phyloP scores from a whole-genome alignment of 2,113 vertebrate species.

The Indicator indicator region DNA sequence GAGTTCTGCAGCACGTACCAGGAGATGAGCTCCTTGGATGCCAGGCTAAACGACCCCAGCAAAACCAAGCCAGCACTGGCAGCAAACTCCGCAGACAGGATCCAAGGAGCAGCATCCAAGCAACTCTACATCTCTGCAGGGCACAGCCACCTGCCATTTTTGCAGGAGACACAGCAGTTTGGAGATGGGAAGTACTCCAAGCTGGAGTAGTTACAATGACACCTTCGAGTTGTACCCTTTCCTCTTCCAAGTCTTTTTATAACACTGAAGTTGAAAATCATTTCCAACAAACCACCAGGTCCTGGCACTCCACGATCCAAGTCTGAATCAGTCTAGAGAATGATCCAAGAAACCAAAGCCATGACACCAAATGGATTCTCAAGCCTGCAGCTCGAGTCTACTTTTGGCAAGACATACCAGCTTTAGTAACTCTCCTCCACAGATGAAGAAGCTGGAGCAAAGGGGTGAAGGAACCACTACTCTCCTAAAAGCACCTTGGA shows the following conservation, averaged over 20 bases:
- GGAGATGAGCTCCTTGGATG: neutral
- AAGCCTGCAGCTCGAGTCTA: neutral
- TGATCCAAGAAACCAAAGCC: neutral
- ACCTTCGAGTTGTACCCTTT: slow-evolving; percentile 6
- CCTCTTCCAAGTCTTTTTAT: slow-evolving; percentile 56
- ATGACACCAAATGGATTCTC: neutral
- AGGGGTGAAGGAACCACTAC: neutral
- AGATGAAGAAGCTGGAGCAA: neutral
- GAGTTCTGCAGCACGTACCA: neutral
- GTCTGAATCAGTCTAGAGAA: neutral
- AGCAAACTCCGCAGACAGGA: neutral
- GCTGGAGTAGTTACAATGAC: neutral
- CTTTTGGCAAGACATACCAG: neutral
- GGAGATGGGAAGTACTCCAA: slow-evolving; percentile 19
- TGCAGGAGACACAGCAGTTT: neutral
- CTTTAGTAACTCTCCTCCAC: neutral
- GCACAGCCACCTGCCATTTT: slow-evolving; percentile 20
- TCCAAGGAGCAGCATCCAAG: neutral
- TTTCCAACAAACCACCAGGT: neutral
- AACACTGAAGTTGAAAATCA: neutral
- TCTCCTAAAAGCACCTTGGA: neutral
- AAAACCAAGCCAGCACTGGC: neutral
- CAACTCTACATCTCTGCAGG: neutral
- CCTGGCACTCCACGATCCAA: neutral
- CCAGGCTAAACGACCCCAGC: neutral